phyloP scores from a whole-genome alignment of 2,797 vertebrate species.

The Menidia menidia region DNA sequence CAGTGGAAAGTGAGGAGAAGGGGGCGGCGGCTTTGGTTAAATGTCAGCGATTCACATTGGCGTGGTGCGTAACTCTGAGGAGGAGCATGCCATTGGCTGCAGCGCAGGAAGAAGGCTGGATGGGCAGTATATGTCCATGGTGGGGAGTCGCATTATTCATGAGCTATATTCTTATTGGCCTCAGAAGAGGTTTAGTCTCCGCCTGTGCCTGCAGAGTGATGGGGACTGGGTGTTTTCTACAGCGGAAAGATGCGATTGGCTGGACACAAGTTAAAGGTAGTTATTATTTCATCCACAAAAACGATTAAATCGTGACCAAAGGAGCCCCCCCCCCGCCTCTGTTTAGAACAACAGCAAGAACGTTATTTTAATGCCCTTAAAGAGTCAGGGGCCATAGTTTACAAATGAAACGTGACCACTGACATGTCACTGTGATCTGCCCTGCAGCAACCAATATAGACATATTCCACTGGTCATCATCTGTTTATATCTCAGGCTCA shows the following conservation, averaged over 20 bases:
- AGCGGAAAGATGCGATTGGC: slow-evolving; percentile 54
- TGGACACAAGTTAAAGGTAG: slow-evolving; percentile 17
- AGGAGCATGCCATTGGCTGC: not conserved
- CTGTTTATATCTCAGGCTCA: not conserved
- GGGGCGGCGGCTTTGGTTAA: slow-evolving; percentile 65
- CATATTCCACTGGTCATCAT: not conserved
- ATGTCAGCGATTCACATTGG: slow-evolving; percentile 59
- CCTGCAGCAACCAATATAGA: not conserved
- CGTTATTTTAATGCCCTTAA: not conserved
- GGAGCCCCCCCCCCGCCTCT: not conserved
- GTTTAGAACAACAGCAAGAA: not conserved
- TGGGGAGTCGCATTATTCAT: slow-evolving; percentile 38
- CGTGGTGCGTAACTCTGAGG: slow-evolving; percentile 27
- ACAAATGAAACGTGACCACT: not conserved
- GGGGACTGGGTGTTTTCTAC: slow-evolving; percentile 53
- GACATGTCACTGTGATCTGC: not conserved
- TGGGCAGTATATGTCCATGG: not conserved
- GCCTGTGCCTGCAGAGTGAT: slow-evolving; percentile 3
- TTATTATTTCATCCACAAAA: slow-evolving; percentile 20
- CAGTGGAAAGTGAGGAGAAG: slow-evolving; percentile 26
- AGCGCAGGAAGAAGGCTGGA: slow-evolving; percentile 13
- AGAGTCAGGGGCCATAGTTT: not conserved
- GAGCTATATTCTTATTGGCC: slow-evolving; percentile 45
- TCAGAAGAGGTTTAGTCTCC: not conserved
- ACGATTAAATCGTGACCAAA: not conserved